Percentiles rank a stretch among this genome's conserved stretches.
Conservation (phyloP, 2,113 vertebrate species). For the Lepisosteus osseus region DNA sequence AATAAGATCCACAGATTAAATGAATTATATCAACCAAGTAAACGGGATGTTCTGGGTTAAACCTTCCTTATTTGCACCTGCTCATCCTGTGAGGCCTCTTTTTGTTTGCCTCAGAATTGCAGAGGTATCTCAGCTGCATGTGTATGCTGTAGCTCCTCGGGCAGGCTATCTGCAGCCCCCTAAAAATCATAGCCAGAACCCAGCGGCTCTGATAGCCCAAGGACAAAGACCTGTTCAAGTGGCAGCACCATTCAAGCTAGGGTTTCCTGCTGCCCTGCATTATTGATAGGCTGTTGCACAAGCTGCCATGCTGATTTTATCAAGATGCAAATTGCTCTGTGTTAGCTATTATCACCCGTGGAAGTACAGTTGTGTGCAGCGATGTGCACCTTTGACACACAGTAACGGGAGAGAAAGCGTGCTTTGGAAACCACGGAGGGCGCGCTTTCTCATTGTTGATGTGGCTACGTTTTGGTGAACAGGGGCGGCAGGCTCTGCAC, state of each 20-base stretch:
- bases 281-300: constrained; percentile 62
- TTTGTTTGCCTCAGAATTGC: too few species aligned
- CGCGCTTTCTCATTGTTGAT: constrained; percentile 9
- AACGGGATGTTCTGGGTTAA: too few species aligned
- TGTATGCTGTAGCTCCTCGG: too few species aligned
- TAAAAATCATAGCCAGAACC: background rate
- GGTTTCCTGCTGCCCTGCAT: constrained; percentile 55
- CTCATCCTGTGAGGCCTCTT: too few species aligned
- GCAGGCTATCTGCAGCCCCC: too few species aligned
- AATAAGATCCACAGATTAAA: too few species aligned
- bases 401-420: background rate
- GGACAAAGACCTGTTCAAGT: constrained; percentile 18
- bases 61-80: too few species aligned
- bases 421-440: constrained; percentile 28
- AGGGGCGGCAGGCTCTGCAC: too few species aligned
- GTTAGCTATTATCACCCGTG: constrained; percentile 18
- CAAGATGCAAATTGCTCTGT: constrained; percentile 42
- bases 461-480: background rate
- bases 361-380: background rate
- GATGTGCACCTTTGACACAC: too few species aligned
- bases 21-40: too few species aligned
- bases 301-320: constrained; percentile 38
- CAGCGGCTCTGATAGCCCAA: constrained; percentile 24
- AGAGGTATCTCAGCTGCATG: too few species aligned
- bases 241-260: constrained; percentile 32